Conservation (phyloP, 2,888 invertebrate species). For the Diaprepes abbreviatus region DNA sequence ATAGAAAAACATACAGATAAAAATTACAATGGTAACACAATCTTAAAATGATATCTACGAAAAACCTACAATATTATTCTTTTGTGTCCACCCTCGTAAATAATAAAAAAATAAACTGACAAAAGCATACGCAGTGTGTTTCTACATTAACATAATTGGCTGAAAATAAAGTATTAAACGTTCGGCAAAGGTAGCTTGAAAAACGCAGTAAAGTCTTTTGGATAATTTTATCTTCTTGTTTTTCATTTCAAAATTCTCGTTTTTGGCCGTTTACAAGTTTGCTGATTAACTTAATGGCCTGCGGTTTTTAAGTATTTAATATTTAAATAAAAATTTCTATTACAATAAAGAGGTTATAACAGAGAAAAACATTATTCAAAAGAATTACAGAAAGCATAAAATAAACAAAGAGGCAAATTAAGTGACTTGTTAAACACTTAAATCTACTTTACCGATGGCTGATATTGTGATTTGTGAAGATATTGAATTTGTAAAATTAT, state of each 20-base stretch:
- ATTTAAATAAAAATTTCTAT: not conserved
- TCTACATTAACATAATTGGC: constrained; percentile 4
- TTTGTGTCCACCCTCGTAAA: not conserved
- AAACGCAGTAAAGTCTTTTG: not conserved
- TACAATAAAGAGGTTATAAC: not conserved
- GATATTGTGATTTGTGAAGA: constrained; percentile 20
- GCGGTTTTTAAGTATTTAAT: not conserved
- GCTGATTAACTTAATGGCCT: constrained; percentile 1
- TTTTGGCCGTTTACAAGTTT: constrained; percentile 21
- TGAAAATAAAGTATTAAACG: constrained; percentile 1
- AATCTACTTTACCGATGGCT: constrained; percentile 17
- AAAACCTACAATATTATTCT: no score
- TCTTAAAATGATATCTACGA: no score
- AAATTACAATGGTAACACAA: no score
- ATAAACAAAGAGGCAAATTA: not conserved
- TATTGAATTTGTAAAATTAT: constrained; percentile 28
- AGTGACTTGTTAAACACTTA: constrained; percentile 21
- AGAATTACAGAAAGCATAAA: not conserved
- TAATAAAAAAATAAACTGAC: not conserved
- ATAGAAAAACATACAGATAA: no score
- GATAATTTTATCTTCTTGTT: constrained; percentile 23
- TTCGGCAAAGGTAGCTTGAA: not conserved
- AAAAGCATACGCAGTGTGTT: not conserved
- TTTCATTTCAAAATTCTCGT: constrained; percentile 2
- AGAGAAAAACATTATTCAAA: not conserved